phyloP scores from a whole-genome alignment of 35 echinoderm and acorn worm genomes.

The Acanthaster planci region DNA sequence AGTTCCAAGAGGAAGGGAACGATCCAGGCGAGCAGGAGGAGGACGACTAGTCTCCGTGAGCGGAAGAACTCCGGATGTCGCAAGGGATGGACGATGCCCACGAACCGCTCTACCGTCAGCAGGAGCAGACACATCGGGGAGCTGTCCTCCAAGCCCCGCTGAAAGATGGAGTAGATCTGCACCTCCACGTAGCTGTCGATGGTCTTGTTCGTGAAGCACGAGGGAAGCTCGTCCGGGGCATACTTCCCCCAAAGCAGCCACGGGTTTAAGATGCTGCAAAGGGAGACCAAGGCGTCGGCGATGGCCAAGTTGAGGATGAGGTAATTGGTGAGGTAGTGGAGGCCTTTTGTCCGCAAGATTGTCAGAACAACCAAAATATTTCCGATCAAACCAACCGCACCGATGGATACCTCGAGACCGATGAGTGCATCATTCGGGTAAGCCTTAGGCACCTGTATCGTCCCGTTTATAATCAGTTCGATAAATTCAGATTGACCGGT shows the following conservation, averaged over 20 bases:
- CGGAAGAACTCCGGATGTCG: neutral
- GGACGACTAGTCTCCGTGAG: neutral
- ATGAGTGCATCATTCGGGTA: neutral
- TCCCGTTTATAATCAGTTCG: too few species aligned
- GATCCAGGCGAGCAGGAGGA: neutral
- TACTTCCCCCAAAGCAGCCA: constrained; percentile 2
- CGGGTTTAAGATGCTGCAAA: neutral
- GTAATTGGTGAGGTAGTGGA: constrained; percentile 7
- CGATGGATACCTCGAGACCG: neutral
- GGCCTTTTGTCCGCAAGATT: neutral
- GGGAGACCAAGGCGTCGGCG: neutral
- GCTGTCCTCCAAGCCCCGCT: neutral
- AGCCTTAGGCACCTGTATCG: neutral
- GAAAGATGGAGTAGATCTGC: constrained; percentile 1
- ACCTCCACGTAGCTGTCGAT: constrained; percentile 6
- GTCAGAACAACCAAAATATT: neutral
- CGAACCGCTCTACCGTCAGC: neutral
- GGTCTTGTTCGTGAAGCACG: neutral
- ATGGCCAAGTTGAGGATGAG: constrained; percentile 13
- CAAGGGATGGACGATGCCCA: constrained; percentile 12
- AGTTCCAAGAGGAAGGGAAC: neutral
- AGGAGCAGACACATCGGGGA: constrained; percentile 16
- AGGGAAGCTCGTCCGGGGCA: neutral
- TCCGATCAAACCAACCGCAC: neutral
- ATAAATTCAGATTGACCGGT: too few species aligned